A percentile compares a stretch with the other conserved stretches of the same genome.
phyloP scores from a whole-genome alignment of 2,113 vertebrate genomes.

The Aegotheles bennettii region DNA sequence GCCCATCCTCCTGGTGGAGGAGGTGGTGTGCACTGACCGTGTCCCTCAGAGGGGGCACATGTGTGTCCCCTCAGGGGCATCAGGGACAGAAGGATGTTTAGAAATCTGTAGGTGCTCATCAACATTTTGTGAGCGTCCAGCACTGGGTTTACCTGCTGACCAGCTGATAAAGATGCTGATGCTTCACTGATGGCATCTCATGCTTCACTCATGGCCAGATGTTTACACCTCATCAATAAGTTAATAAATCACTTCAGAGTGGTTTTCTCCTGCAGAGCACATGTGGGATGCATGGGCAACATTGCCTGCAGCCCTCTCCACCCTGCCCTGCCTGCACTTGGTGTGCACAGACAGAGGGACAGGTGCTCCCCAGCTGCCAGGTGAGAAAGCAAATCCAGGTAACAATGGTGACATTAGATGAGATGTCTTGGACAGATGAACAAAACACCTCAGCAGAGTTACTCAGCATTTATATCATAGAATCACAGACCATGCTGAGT shows the following conservation, averaged over 20 bases:
- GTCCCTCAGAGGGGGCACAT: no score
- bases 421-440: not conserved
- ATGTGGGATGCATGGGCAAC: accelerated
- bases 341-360: not conserved
- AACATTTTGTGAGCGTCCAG: not conserved
- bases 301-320: accelerated
- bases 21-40: no score
- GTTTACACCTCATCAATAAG: not conserved
- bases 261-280: not conserved
- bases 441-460: not conserved
- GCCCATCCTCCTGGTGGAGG: not conserved
- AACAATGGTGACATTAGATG: not conserved
- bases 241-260: not conserved
- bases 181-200: not conserved
- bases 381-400: not conserved
- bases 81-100: not conserved
- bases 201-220: not conserved
- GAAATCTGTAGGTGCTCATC: not conserved
- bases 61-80: no score
- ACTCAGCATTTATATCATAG: not conserved
- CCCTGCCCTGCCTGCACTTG: not conserved
- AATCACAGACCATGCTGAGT: no score
- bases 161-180: not conserved
- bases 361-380: not conserved
- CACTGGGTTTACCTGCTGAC: not conserved